A percentile compares a stretch with the other conserved stretches of the same genome.
Conservation (phyloP, 2,797 vertebrate genomes). For the Diplodus puntazzo region DNA sequence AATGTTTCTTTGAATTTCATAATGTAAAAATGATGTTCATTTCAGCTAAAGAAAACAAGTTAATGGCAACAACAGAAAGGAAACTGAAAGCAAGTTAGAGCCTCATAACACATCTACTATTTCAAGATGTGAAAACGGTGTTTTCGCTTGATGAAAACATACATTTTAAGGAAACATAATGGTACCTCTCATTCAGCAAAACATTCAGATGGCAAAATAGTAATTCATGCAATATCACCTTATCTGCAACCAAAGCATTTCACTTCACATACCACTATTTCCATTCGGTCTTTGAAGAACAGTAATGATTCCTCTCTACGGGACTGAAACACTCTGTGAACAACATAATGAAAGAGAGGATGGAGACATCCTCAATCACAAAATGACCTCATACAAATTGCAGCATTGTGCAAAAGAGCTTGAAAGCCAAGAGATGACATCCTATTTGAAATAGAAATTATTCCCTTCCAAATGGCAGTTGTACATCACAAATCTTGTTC, state of each 20-base stretch:
- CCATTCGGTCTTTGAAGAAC: constrained; percentile 46
- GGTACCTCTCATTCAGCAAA: constrained; percentile 27
- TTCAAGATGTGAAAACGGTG: constrained; percentile 37
- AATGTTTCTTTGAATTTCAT: constrained; percentile 17
- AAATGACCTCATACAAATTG: constrained; percentile 49
- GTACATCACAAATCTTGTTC: constrained; percentile 42
- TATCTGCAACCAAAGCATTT: constrained; percentile 43
- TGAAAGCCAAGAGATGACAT: constrained; percentile 48
- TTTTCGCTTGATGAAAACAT: constrained; percentile 51
- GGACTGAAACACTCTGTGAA: constrained; percentile 51
- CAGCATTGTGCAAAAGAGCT: constrained; percentile 43
- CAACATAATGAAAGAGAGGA: constrained; percentile 59
- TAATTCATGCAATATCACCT: constrained; percentile 35
- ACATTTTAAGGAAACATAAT: constrained; percentile 17
- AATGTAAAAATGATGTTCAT: constrained; percentile 12
- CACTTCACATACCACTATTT: constrained; percentile 34
- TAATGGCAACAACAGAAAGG: background rate
- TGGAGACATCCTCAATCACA: constrained; percentile 41
- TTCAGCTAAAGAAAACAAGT: constrained; percentile 36
- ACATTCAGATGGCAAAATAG: constrained; percentile 25
- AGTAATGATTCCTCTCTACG: constrained; percentile 59
- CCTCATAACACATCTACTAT: constrained; percentile 24
- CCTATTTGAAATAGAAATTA: constrained; percentile 45
- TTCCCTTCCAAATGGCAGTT: constrained; percentile 50
- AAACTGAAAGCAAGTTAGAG: constrained; percentile 26